Evolutionary conservation across 2,113 vertebrate genomes (phyloP), one percentile per base, ranked within the genome.

Genomic region (Cyanistes caeruleus): DNA sequence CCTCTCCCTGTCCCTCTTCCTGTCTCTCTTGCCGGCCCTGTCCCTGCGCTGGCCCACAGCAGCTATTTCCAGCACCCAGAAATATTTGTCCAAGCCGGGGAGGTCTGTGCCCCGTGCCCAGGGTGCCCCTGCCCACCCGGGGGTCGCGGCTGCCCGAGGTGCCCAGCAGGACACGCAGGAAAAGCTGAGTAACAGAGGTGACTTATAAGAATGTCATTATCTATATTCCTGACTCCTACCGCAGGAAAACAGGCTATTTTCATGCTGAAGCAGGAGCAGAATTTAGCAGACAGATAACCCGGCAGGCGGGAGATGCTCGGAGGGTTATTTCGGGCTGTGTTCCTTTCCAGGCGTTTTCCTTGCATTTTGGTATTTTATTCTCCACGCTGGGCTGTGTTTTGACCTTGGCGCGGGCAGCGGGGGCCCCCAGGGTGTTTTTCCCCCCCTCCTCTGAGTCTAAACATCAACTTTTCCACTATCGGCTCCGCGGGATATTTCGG

Each of bases 121-220:
- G 92, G 68, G 64, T 81, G 84, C 84, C 92, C 85, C 95, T 86
- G 72, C 82, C 79, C 4, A 3, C 31, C 90, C 0, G 53, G 87
- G 96, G 96, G 84, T 94, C 92, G 41, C 1, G 46, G 48, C 93
- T 69, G 85, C 89, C 85, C 4, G 24, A 90, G 78, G 74, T 93
- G 81, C 69, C 92, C 56, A 8, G 90, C 56, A 7, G 93, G 28
- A 60, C 82, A 8, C 1, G 4, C 87, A 95, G 96, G 96, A 97
- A 97, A 97, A 95, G 90, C 96, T 97, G 96, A 97, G 94, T 97
- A 97, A 97, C 69, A 75, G 96, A 94, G 94, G 95, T 95, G 96
- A 97, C 94, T 95, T 95, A 94, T 93, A 78, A 72, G 92, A 95
- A 94, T 94, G 95, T 97, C 96, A 97, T 97, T 97, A 96, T 97